A percentile compares a stretch with the other conserved stretches of the same genome.
Evolutionary conservation across 1,140 invertebrate genomes (phyloP).

Genomic region (Danaus melanippus): DNA sequence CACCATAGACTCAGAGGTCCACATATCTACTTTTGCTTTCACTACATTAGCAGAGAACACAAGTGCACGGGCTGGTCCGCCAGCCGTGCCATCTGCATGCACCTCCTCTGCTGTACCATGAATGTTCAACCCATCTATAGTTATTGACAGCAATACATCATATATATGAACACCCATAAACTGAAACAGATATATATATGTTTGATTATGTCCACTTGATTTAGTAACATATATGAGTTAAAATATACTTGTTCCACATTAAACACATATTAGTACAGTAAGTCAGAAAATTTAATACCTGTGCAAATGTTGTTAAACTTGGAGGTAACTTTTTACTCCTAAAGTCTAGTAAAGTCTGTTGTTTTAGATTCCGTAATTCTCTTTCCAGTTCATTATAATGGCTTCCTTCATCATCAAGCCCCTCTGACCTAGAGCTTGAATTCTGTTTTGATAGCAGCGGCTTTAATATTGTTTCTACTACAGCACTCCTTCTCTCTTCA

Average conservation of each 20-base stretch:
- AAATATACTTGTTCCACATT: not conserved
- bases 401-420: slow-evolving; percentile 31
- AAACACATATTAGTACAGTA: not conserved
- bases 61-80: slow-evolving; percentile 76
- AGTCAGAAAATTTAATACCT: slow-evolving; percentile 70
- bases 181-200: slow-evolving; percentile 48
- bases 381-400: slow-evolving; percentile 32
- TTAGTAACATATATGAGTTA: not conserved
- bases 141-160: slow-evolving; percentile 79
- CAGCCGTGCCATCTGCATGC: slow-evolving; percentile 80
- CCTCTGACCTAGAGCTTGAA: slow-evolving; percentile 34
- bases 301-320: slow-evolving; percentile 85
- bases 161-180: slow-evolving; percentile 90
- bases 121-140: slow-evolving; percentile 73
- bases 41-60: slow-evolving; percentile 79
- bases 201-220: not conserved
- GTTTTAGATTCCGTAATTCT: slow-evolving; percentile 34
- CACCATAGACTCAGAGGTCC: slow-evolving; percentile 58
- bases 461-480: slow-evolving; percentile 52
- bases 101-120: slow-evolving; percentile 85
- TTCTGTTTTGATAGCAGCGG: slow-evolving; percentile 66
- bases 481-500: slow-evolving; percentile 60
- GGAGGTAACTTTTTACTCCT: slow-evolving; percentile 82
- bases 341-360: slow-evolving; percentile 75
- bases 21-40: slow-evolving; percentile 64